Percentiles rank a stretch among this genome's conserved stretches.
These are phyloP conservation scores for Muscicapa adusta DNA, from an alignment of 2,113 vertebrate genomes.

Conservation along the genomic window DNA sequence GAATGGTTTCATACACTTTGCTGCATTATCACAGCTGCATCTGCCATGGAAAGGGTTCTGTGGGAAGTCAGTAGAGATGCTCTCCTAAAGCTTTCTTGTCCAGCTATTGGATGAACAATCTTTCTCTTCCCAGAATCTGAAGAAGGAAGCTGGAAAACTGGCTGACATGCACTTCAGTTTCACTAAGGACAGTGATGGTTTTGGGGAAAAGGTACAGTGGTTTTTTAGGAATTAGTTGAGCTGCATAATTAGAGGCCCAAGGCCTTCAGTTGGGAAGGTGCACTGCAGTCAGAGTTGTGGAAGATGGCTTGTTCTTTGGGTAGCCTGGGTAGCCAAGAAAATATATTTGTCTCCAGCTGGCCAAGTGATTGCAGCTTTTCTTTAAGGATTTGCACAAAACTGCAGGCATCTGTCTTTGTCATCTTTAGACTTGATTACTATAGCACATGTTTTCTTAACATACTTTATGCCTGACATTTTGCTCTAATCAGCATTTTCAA, in stretches of 20 bases:
- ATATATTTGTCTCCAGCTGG: constrained; percentile 21
- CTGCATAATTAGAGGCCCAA: not conserved
- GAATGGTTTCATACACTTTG: not conserved
- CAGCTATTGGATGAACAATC: fast-evolving
- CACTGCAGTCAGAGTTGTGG: not conserved
- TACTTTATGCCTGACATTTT: constrained; percentile 9
- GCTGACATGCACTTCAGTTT: not conserved
- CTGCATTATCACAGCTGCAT: not conserved
- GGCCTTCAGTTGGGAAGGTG: not conserved
- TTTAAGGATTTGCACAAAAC: constrained; percentile 31
- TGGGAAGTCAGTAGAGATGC: not conserved
- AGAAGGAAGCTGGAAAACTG: not conserved
- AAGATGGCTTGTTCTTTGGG: constrained; percentile 12
- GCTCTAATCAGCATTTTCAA: constrained; percentile 43
- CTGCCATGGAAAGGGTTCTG: not conserved
- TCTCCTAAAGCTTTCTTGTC: not conserved
- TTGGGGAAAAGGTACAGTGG: not conserved
- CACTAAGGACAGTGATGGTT: not conserved
- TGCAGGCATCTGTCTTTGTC: constrained; percentile 27
- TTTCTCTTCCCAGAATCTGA: not conserved
- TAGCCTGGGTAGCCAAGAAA: constrained; percentile 1
- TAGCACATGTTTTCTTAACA: not conserved
- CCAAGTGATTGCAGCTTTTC: constrained; percentile 35
- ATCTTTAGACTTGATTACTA: constrained; percentile 24
- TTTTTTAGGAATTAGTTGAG: not conserved